phyloP scores from a whole-genome alignment of 1,140 invertebrate species.

The Bombus huntii region DNA sequence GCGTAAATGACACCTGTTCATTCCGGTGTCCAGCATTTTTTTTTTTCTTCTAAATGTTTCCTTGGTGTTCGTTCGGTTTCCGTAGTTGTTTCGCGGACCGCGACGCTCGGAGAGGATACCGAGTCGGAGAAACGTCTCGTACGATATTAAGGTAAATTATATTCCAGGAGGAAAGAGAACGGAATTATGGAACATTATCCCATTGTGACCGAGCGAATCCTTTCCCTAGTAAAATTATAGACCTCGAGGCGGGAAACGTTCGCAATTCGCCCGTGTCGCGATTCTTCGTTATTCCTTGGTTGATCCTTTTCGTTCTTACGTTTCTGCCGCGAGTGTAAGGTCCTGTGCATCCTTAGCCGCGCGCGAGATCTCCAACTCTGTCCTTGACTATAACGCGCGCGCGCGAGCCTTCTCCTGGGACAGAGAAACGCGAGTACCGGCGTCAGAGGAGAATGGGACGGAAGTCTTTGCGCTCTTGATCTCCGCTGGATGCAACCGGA shows the following conservation, averaged over 20 bases:
- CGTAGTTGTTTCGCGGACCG: not conserved
- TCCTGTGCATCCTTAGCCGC: not conserved
- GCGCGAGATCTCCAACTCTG: constrained; percentile 4
- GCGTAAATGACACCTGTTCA: constrained; percentile 47
- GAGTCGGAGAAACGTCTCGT: constrained; percentile 20
- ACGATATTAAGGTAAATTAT: constrained; percentile 59
- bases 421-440: not conserved
- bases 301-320: not conserved
- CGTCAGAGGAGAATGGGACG: constrained; percentile 20
- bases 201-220: constrained; percentile 54
- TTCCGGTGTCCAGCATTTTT: not conserved
- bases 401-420: not conserved
- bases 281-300: not conserved
- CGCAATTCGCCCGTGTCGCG: constrained; percentile 13
- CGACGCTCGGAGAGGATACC: not conserved
- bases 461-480: constrained; percentile 64
- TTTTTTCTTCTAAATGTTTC: constrained; percentile 23
- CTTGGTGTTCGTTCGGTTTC: constrained; percentile 19
- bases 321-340: too few relatives aligned
- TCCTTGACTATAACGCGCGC: constrained; percentile 10
- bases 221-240: constrained; percentile 38
- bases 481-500: constrained; percentile 31
- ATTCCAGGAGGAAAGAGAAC: constrained; percentile 35
- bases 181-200: constrained; percentile 50
- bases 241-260: constrained; percentile 21